Conservation (phyloP, 1,140 invertebrate species). For the Elymnias hypermnestra region DNA sequence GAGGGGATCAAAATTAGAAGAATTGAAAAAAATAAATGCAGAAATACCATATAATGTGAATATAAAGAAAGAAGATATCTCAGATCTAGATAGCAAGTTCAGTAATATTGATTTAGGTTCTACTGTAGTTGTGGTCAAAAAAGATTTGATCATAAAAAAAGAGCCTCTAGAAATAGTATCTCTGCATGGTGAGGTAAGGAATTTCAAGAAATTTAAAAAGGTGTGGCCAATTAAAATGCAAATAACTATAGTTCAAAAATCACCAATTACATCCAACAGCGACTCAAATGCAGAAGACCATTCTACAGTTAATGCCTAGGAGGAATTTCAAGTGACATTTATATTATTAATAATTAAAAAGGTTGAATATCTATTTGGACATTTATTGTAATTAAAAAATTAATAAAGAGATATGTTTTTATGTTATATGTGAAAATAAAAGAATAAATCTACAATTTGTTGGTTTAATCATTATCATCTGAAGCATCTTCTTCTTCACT, state of each 20-base stretch:
- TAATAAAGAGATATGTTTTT: conserved; percentile 17
- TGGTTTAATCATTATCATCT: conserved; percentile 22
- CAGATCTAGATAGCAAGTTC: conserved; percentile 41
- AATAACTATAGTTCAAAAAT: conserved; percentile 27
- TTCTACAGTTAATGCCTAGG: neutral
- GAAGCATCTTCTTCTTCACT: conserved; percentile 15
- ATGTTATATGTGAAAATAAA: conserved; percentile 18
- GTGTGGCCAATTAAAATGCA: conserved; percentile 61
- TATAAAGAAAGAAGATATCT: conserved; percentile 40
- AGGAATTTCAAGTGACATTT: neutral
- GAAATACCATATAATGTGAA: conserved; percentile 25
- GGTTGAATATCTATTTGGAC: no score
- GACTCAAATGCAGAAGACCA: neutral
- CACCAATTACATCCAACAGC: conserved; percentile 1
- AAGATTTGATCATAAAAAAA: conserved; percentile 53
- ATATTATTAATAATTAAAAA: neutral
- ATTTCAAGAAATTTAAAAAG: conserved; percentile 68
- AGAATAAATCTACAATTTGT: conserved; percentile 9
- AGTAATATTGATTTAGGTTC: conserved; percentile 47
- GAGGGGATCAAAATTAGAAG: conserved; percentile 47
- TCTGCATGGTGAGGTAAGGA: conserved; percentile 29
- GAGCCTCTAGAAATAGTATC: conserved; percentile 34
- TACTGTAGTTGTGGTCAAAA: conserved; percentile 38
- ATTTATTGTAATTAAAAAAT: no score
- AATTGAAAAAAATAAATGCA: conserved; percentile 39